Percentiles rank a stretch among this genome's conserved stretches.
Conservation (phyloP, 2,797 vertebrate genomes). For the Australoheros facetus region DNA sequence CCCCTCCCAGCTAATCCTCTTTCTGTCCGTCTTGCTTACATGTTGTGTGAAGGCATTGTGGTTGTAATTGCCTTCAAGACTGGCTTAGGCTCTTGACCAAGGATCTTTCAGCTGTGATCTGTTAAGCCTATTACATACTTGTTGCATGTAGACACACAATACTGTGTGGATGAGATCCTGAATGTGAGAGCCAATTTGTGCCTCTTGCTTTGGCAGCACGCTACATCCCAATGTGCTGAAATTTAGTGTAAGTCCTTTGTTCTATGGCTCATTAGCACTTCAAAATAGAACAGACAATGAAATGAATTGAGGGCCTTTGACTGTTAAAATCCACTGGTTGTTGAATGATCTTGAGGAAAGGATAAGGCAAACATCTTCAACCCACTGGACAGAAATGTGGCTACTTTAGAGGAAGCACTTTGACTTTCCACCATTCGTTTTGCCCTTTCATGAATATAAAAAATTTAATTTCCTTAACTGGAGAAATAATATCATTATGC, state of each 20-base stretch:
- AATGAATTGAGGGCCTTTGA: slow-evolving; percentile 23
- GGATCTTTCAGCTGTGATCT: slow-evolving; percentile 69
- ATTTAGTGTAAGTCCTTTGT: slow-evolving; percentile 42
- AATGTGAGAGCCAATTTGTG: slow-evolving; percentile 61
- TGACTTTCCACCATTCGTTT: background rate
- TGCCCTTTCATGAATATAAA: background rate
- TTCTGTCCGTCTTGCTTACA: background rate
- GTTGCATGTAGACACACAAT: slow-evolving; percentile 67
- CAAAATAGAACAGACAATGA: slow-evolving; percentile 38
- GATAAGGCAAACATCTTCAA: slow-evolving; percentile 8
- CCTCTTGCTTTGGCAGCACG: slow-evolving; percentile 51
- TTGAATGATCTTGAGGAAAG: background rate
- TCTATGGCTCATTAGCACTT: slow-evolving; percentile 54
- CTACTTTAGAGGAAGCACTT: background rate
- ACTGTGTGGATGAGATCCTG: slow-evolving; percentile 48
- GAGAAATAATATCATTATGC: background rate
- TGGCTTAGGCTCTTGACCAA: slow-evolving; percentile 59
- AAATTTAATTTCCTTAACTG: background rate
- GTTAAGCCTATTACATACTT: slow-evolving; percentile 77
- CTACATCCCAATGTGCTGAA: slow-evolving; percentile 24
- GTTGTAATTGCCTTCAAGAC: slow-evolving; percentile 68
- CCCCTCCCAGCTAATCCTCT: background rate
- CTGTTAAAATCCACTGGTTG: background rate
- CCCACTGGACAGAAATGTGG: background rate
- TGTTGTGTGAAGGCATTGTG: slow-evolving; percentile 40